Conservation (phyloP, 1,140 invertebrate genomes). For the Ladona fulva region DNA sequence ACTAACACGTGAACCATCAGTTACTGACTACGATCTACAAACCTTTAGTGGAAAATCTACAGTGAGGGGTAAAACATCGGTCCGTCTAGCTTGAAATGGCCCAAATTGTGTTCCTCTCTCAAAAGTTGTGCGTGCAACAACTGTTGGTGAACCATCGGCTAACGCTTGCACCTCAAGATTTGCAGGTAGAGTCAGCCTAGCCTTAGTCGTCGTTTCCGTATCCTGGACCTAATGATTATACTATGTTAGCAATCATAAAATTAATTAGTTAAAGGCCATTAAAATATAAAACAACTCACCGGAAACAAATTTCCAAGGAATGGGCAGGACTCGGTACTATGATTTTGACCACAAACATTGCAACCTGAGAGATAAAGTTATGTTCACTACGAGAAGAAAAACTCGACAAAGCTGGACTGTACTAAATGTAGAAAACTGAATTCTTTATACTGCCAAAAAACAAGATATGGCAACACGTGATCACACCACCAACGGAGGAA, state of each 20-base stretch:
- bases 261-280: not conserved
- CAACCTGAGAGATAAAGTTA: constrained; percentile 24
- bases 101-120: constrained; percentile 37
- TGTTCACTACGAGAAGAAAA: too few species aligned
- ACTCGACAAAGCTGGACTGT: too few species aligned
- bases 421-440: too few species aligned
- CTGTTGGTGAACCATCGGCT: constrained; percentile 29
- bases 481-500: too few species aligned
- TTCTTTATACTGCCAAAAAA: too few species aligned
- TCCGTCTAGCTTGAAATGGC: constrained; percentile 37
- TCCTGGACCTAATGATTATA: constrained; percentile 25
- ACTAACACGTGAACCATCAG: too few species aligned
- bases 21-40: too few species aligned
- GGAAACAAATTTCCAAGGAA: constrained; percentile 29
- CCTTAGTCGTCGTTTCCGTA: constrained; percentile 30
- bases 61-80: constrained; percentile 31
- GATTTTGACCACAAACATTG: constrained; percentile 36
- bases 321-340: constrained; percentile 34
- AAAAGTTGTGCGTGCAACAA: constrained; percentile 31
- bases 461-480: too few species aligned
- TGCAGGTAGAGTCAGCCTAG: constrained; percentile 36
- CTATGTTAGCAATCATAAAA: not conserved
- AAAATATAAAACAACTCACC: constrained; percentile 21
- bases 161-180: constrained; percentile 31
- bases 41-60: constrained; percentile 36